Evolutionary conservation across 2,888 invertebrate genomes (phyloP).

Genomic region (Nephrotoma guestfalica): DNA sequence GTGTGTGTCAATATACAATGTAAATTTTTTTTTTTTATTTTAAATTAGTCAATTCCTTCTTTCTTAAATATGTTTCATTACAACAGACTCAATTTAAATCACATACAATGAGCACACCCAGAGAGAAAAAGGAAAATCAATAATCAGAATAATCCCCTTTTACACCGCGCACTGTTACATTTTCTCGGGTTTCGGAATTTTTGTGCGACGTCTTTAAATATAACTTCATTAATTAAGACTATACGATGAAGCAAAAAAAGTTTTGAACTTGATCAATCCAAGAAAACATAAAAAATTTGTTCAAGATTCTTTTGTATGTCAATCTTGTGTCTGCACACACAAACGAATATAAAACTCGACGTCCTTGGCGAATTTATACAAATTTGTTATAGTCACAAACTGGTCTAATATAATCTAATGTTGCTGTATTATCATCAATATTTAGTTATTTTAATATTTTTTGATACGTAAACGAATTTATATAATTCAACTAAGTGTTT

Average conservation of each 20-base stretch:
- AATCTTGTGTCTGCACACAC: not conserved
- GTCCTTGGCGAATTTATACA: not conserved
- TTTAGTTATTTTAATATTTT: not conserved
- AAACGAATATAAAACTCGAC: not conserved
- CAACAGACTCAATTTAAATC: not conserved
- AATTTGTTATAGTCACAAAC: not conserved
- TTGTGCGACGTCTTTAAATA: not conserved
- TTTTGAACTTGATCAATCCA: not conserved
- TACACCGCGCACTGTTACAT: not conserved
- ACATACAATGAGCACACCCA: not conserved
- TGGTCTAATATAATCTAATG: not conserved
- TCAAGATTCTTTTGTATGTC: not conserved
- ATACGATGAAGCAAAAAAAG: not conserved
- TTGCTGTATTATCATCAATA: not conserved
- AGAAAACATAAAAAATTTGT: not conserved
- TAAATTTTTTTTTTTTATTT: not conserved
- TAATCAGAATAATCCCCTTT: not conserved
- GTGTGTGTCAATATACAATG: not conserved
- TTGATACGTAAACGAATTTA: not conserved
- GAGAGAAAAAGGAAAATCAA: not conserved
- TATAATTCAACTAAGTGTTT: too few relatives aligned
- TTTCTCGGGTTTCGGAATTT: not conserved
- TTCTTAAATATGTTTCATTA: not conserved
- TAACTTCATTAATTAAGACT: not conserved
- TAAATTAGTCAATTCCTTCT: not conserved